phyloP scores from a whole-genome alignment of 35 echinoderm and acorn worm genomes.

The Patiria miniata region DNA sequence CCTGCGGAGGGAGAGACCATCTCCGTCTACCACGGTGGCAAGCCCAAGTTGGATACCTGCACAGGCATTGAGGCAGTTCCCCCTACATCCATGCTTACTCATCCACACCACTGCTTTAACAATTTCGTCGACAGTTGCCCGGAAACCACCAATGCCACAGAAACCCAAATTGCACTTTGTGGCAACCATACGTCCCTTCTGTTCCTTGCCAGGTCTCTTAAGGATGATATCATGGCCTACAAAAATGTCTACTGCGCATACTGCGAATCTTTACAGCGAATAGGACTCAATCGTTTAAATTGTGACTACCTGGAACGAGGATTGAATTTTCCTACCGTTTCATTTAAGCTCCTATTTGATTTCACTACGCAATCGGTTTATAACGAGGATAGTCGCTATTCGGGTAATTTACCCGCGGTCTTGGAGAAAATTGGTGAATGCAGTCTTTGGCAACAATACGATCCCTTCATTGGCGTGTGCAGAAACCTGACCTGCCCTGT shows the following conservation, averaged over 20 bases:
- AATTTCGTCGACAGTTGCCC: slow-evolving; percentile 1
- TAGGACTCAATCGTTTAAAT: not conserved
- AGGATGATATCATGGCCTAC: not conserved
- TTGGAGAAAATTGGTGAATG: not conserved
- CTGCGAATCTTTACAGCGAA: not conserved
- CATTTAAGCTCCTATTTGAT: slow-evolving; percentile 6
- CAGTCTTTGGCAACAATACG: not conserved
- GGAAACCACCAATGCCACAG: not conserved
- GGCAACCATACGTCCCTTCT: not conserved
- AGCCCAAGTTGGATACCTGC: not conserved
- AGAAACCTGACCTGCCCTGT: not conserved
- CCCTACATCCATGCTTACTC: not conserved
- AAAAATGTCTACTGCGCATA: not conserved
- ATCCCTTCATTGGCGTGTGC: not conserved
- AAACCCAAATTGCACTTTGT: not conserved
- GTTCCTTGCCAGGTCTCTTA: not conserved
- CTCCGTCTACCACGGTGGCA: not conserved
- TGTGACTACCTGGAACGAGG: not conserved
- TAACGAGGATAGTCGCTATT: not conserved
- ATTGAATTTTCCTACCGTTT: not conserved
- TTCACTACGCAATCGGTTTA: not conserved
- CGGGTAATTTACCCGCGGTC: not conserved
- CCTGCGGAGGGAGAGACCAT: no score
- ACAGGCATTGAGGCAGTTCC: not conserved
- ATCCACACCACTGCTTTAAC: not conserved